Conservation (phyloP, 37 sponge, comb jelly and placozoan species). For the Oscarella lobularis region DNA sequence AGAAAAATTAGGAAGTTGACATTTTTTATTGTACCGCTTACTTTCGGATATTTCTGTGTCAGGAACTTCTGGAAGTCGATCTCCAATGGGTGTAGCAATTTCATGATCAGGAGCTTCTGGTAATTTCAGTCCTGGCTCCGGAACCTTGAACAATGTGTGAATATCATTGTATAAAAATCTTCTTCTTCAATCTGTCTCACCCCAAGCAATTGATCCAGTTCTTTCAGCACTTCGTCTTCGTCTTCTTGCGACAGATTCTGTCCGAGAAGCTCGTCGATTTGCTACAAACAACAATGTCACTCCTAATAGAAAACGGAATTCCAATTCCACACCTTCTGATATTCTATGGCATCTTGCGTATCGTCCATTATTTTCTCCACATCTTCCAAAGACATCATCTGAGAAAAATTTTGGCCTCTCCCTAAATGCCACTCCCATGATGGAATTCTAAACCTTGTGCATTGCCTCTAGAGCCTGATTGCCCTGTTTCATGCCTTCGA, state of each 20-base stretch:
- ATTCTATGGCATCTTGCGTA: slow-evolving; percentile 89
- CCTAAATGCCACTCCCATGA: slow-evolving; percentile 13
- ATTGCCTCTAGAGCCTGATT: slow-evolving; percentile 73
- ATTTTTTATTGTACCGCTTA: too few species aligned
- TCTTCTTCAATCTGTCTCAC: too few species aligned
- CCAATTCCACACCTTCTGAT: slow-evolving; percentile 65
- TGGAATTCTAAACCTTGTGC: slow-evolving; percentile 50
- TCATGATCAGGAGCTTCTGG: background rate
- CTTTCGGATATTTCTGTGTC: background rate
- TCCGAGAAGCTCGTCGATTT: slow-evolving; percentile 87
- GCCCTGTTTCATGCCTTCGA: slow-evolving; percentile 87
- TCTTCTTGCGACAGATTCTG: slow-evolving; percentile 74
- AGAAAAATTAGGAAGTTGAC: too few species aligned
- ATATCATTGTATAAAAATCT: too few species aligned
- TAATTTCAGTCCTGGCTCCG: background rate
- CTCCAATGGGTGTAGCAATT: background rate
- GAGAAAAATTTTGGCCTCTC: too few species aligned
- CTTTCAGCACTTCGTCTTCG: slow-evolving; percentile 70
- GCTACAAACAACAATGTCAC: slow-evolving; percentile 27
- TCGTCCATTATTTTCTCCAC: slow-evolving; percentile 93
- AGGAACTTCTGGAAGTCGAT: background rate
- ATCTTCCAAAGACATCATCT: slow-evolving; percentile 94
- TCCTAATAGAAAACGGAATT: background rate
- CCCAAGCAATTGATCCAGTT: too few species aligned
- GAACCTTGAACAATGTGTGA: too few species aligned